Conservation (phyloP, 2,797 vertebrate genomes). For the Phrynocephalus guinanensis region DNA sequence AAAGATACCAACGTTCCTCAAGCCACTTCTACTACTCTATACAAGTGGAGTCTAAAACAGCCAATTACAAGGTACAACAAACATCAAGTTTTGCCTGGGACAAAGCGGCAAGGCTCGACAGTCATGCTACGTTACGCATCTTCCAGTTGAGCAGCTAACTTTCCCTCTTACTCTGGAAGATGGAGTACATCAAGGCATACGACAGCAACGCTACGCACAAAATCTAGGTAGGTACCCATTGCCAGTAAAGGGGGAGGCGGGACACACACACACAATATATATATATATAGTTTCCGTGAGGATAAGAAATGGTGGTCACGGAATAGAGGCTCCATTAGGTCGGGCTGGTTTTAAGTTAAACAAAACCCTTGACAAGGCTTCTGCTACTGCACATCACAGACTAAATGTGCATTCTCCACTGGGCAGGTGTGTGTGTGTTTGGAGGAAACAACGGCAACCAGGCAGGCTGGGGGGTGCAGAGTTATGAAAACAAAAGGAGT, state of each 20-base stretch:
- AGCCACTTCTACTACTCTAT: slow-evolving; percentile 27
- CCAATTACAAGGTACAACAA: slow-evolving; percentile 54
- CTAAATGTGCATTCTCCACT: background rate
- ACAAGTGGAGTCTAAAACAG: background rate
- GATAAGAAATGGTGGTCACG: background rate
- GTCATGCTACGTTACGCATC: slow-evolving; percentile 20
- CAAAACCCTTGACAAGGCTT: slow-evolving; percentile 26
- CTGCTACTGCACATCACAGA: background rate
- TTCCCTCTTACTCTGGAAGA: background rate
- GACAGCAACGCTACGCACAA: slow-evolving; percentile 13
- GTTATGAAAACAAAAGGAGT: background rate
- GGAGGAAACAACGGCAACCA: slow-evolving; percentile 2
- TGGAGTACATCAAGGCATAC: slow-evolving; percentile 26
- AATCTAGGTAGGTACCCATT: slow-evolving; percentile 47
- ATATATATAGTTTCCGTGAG: background rate
- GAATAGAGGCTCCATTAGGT: slow-evolving; percentile 24
- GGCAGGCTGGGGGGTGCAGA: background rate
- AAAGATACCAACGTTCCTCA: slow-evolving; percentile 38
- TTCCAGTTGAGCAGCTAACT: slow-evolving; percentile 39
- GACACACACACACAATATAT: background rate
- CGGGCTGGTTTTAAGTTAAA: slow-evolving; percentile 20
- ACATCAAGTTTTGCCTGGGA: background rate
- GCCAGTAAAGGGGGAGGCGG: slow-evolving; percentile 6
- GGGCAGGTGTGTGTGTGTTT: background rate
- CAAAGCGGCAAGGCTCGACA: slow-evolving; percentile 40